A percentile compares a stretch with the other conserved stretches of the same genome.
Conservation (phyloP, 2,888 invertebrate species). For the Caenorhabditis afra region DNA sequence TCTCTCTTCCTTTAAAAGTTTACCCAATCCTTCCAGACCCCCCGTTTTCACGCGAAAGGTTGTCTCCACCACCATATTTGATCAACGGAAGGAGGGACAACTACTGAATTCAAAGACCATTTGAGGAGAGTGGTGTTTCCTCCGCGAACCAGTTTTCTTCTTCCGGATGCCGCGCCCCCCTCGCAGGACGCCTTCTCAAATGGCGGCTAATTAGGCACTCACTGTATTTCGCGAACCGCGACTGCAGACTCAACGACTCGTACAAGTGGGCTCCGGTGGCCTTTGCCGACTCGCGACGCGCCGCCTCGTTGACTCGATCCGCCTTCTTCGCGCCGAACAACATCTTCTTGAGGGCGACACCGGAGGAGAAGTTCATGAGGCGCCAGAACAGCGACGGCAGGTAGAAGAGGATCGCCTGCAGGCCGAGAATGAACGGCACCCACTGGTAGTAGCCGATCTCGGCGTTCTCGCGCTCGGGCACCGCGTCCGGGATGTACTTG, state of each 20-base stretch:
- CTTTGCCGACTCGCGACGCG: slow-evolving; percentile 65
- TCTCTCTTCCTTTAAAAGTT: neutral
- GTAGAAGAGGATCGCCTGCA: slow-evolving; percentile 83
- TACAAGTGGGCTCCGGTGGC: slow-evolving; percentile 82
- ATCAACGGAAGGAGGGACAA: too few relatives aligned
- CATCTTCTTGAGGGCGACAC: slow-evolving; percentile 61
- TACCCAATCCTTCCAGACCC: slow-evolving; percentile 40
- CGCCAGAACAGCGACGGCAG: slow-evolving; percentile 82
- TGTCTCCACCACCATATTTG: slow-evolving; percentile 11
- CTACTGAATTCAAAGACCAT: slow-evolving; percentile 44
- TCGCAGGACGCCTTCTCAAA: too few relatives aligned
- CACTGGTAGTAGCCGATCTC: slow-evolving; percentile 81
- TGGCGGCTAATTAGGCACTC: slow-evolving; percentile 48
- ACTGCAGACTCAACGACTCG: slow-evolving; percentile 82
- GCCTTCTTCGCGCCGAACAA: slow-evolving; percentile 81
- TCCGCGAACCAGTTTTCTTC: slow-evolving; percentile 23
- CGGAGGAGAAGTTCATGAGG: slow-evolving; percentile 81
- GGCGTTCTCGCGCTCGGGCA: slow-evolving; percentile 70
- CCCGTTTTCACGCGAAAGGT: slow-evolving; percentile 24
- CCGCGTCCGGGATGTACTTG: slow-evolving; percentile 77
- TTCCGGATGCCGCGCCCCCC: slow-evolving; percentile 42
- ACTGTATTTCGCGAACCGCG: slow-evolving; percentile 78
- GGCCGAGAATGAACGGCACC: slow-evolving; percentile 81
- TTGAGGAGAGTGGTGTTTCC: slow-evolving; percentile 10
- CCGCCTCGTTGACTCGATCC: slow-evolving; percentile 80